These are phyloP conservation scores for Synanthedon myopaeformis DNA, from an alignment of 2,888 invertebrate species.

Conservation along the genomic window DNA sequence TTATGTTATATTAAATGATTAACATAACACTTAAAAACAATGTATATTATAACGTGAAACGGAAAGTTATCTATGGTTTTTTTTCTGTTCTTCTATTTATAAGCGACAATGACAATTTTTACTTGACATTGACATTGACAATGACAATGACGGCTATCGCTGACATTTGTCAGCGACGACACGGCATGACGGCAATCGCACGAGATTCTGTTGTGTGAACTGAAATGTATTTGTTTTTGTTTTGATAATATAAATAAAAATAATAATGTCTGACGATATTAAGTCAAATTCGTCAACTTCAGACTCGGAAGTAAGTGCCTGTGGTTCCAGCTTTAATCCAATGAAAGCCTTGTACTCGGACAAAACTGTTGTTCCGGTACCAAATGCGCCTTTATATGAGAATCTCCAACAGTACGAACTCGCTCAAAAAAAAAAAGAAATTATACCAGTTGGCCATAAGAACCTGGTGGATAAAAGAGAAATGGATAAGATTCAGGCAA, in stretches of 20 bases:
- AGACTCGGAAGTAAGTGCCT: slow-evolving; percentile 50
- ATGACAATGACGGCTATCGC: not conserved
- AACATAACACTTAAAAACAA: too few relatives aligned
- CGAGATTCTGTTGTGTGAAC: not conserved
- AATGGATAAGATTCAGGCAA: slow-evolving; percentile 34
- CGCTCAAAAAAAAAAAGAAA: slow-evolving; percentile 17
- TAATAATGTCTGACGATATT: slow-evolving; percentile 32
- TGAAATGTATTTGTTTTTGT: not conserved
- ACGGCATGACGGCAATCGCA: not conserved
- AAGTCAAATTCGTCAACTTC: slow-evolving; percentile 47
- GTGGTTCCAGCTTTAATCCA: slow-evolving; percentile 74
- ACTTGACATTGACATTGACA: not conserved
- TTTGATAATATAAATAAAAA: not conserved
- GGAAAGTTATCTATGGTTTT: too few relatives aligned
- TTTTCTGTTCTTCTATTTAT: too few relatives aligned
- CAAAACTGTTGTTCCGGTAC: slow-evolving; percentile 63
- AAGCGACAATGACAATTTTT: too few relatives aligned
- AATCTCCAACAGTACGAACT: slow-evolving; percentile 74
- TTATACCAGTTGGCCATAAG: slow-evolving; percentile 35
- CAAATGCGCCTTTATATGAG: slow-evolving; percentile 74
- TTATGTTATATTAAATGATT: too few relatives aligned
- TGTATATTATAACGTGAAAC: too few relatives aligned
- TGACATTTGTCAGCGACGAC: not conserved
- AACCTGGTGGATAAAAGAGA: slow-evolving; percentile 37
- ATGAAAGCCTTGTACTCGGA: slow-evolving; percentile 75